Evolutionary conservation across 2,113 vertebrate genomes (phyloP), one percentile per base, ranked within the genome.

Genomic region (Dascyllus trimaculatus): DNA sequence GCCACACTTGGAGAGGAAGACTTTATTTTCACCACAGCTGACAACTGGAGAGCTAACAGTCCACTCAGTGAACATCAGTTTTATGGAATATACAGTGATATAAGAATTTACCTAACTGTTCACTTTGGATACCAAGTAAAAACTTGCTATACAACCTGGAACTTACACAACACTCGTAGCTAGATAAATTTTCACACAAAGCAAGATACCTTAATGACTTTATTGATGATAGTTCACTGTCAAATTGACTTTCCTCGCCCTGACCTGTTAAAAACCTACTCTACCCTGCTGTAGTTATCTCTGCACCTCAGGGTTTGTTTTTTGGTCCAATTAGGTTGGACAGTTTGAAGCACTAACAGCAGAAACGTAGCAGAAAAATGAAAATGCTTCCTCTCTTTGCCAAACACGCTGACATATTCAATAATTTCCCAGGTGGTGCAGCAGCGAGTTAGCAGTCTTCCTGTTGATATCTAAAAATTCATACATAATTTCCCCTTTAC

Each of bases 321-420:
- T 80, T 72, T 17, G 54, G 51, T 59, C 73, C 76, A 85, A 88
- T 90, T 86, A 80, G 54, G 70, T 66, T 11, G 19, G 40, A 63
- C 73, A 78, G 63, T 79, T 84, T 69, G 18, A 73, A 68, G 71
- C 62, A 54, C 62, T 67, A 73, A 46, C 75, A 79, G n/a, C 24
- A 71, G 58, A 73, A 77, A 46, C 51, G 17, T 25, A 61, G 71
- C 48, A 14, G 38, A 26, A 45, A 58, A 52, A 75, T 67, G 60
- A 87, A 81, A 53, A 18, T 14, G 43, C 53, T 60, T 32, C 22
- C n/a, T 71, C 45, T 71, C 56, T n/a, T 73, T 66, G 65, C 67
- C 59, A 75, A 71, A 69, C 35, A 38, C 29, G 29, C 29, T 58
- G 70, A 78, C 66, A 53, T 67, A 65, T 61, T 38, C 59, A 78